Base-by-base conservation (phyloP, 2,888 invertebrate species). In the Axea sp. region DNA sequence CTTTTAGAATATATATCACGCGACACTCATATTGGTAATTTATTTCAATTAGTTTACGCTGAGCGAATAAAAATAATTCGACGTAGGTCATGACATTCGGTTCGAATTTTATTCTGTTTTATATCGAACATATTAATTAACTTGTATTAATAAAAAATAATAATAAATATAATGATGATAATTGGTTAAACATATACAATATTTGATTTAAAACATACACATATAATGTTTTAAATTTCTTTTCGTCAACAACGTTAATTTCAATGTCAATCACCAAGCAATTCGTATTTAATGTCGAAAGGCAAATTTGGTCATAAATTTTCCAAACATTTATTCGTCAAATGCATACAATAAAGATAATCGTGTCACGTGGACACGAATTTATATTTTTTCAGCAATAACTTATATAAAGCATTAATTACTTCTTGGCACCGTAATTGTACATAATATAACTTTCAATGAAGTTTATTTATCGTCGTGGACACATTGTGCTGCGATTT, bases 391-490 rank as follows among this genome's bases (percentile, higher is more conserved):
- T 69, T 55, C 28, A 30, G 1, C 1, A 53, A 59, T 41, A 45
- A 49, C 31, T 55, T 62, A 49, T 62, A 55, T 71, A 39, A 53
- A 62, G 30, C 49, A 69, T 69, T 31, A 49, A 49, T 57, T 47
- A 33, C 41, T 71, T 26, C 55, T 39, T 39, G 41, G 55, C 62
- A 55, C 47, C 55, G 60, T 69, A 62, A 71, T 62, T 71, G 55
- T 55, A 57, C 62, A 47, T 71, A 62, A 55, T 55, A 26, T 53
- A 26, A 41, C 55, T 60, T 62, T 71, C 39, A 71, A 47, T 62
- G 55, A 43, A n/a, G 60, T 28, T 9, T 53, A 51, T 53, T 22
- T 9, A 12, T 57, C 41, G 57, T 64, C 57, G 49, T 15, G 55
- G 57, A 17, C 59, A 65, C 49, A 28, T 57, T 43, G 51, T 51